These are phyloP conservation scores for Eupleurogrammus muticus DNA, from an alignment of 2,797 vertebrate genomes.

Conservation along the genomic window DNA sequence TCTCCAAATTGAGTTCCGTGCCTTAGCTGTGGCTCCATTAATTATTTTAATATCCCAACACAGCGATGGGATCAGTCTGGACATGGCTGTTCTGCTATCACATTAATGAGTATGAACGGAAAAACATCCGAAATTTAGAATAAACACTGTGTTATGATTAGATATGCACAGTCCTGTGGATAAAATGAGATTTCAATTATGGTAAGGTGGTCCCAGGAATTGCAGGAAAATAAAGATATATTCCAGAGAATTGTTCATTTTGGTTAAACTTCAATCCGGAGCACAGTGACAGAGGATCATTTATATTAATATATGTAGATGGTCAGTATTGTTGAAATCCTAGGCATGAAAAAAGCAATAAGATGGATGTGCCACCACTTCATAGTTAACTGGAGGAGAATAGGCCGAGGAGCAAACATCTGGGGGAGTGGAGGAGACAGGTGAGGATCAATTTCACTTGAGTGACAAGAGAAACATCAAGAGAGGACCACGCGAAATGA, in stretches of 20 bases:
- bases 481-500: neutral
- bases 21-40: too few relatives aligned
- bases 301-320: neutral
- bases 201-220: neutral
- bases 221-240: too few relatives aligned
- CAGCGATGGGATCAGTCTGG: neutral
- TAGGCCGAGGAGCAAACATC: neutral
- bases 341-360: neutral
- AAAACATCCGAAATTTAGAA: neutral
- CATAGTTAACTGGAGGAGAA: neutral
- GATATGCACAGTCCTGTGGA: neutral
- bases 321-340: conserved; percentile 4
- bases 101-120: neutral
- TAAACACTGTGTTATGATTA: neutral
- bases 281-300: neutral
- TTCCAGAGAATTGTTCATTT: too few relatives aligned
- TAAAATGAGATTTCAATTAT: neutral
- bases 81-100: neutral
- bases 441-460: conserved; percentile 19
- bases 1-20: too few relatives aligned
- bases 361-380: neutral
- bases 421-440: neutral
- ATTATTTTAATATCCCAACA: neutral
- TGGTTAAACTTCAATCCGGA: too few relatives aligned
- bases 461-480: conserved; percentile 20